A percentile compares a stretch with the other conserved stretches of the same genome.
These are phyloP conservation scores for Myxocyprinus asiaticus DNA, from an alignment of 2,113 vertebrate species.

Conservation along the genomic window DNA sequence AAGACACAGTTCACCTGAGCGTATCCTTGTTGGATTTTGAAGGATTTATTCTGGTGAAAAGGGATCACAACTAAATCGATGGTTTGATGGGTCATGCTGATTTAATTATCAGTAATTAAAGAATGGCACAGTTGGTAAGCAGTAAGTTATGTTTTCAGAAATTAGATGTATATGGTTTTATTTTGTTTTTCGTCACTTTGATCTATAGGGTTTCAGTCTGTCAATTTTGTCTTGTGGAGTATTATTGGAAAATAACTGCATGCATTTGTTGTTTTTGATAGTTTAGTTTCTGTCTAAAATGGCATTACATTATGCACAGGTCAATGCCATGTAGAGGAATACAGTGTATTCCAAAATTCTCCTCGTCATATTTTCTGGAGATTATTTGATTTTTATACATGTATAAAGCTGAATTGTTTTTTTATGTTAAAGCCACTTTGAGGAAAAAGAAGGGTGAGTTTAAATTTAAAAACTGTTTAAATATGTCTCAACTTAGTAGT, in stretches of 20 bases:
- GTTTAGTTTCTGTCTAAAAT: slow-evolving; percentile 36
- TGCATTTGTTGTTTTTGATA: slow-evolving; percentile 9
- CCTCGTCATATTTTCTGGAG: slow-evolving; percentile 33
- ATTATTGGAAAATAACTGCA: slow-evolving; percentile 32
- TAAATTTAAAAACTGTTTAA: slow-evolving; percentile 26
- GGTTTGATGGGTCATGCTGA: slow-evolving; percentile 13
- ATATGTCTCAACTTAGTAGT: not conserved
- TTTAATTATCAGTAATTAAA: slow-evolving; percentile 14
- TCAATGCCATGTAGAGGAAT: slow-evolving; percentile 44
- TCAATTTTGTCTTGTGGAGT: slow-evolving; percentile 22
- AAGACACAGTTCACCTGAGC: slow-evolving; percentile 1
- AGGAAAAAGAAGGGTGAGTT: slow-evolving; percentile 90
- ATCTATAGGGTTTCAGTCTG: not conserved
- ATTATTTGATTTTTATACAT: slow-evolving; percentile 40
- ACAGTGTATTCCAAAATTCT: slow-evolving; percentile 31
- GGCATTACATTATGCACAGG: slow-evolving; percentile 51
- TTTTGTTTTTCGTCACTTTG: slow-evolving; percentile 8
- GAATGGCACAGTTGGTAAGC: slow-evolving; percentile 9
- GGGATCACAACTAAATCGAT: slow-evolving; percentile 13
- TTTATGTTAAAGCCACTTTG: slow-evolving; percentile 88
- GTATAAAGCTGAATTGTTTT: slow-evolving; percentile 64
- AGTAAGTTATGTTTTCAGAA: not conserved
- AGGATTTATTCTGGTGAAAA: slow-evolving; percentile 16
- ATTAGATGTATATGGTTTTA: too few relatives aligned
- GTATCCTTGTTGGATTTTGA: not conserved